These are phyloP conservation scores for Amphiprion percula DNA, from an alignment of 2,113 vertebrate genomes.

Conservation along the genomic window DNA sequence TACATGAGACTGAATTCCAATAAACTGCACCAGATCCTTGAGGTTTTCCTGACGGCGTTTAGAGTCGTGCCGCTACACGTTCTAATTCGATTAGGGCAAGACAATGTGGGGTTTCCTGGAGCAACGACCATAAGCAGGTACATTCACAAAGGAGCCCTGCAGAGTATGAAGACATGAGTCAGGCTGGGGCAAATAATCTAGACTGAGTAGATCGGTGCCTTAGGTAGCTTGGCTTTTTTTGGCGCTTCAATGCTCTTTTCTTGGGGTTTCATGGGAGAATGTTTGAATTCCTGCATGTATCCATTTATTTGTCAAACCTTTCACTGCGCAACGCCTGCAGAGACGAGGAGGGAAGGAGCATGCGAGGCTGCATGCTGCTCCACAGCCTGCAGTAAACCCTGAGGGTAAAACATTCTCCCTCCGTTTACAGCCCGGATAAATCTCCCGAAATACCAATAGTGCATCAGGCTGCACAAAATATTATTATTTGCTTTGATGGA, in stretches of 20 bases:
- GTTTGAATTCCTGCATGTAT: constrained; percentile 21
- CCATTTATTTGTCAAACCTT: constrained; percentile 32
- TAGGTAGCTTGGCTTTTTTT: not conserved
- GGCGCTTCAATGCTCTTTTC: constrained; percentile 23
- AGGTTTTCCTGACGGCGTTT: constrained; percentile 56
- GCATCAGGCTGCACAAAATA: constrained; percentile 77
- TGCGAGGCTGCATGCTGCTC: constrained; percentile 23
- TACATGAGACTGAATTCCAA: constrained; percentile 70
- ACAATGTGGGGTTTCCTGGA: constrained; percentile 47
- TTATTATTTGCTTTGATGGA: constrained; percentile 84
- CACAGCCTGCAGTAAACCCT: constrained; percentile 62
- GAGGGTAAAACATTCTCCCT: constrained; percentile 44
- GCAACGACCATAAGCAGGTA: constrained; percentile 42
- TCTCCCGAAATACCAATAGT: constrained; percentile 78
- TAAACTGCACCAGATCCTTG: constrained; percentile 68
- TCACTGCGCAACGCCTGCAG: constrained; percentile 36
- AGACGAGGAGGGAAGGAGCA: constrained; percentile 9
- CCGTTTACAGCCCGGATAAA: constrained; percentile 74
- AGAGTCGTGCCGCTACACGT: constrained; percentile 53
- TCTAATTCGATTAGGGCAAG: constrained; percentile 73
- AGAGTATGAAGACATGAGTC: constrained; percentile 28
- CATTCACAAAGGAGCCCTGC: constrained; percentile 12
- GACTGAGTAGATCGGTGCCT: constrained; percentile 14
- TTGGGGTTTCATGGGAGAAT: not conserved
- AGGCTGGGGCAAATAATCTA: constrained; percentile 42